Conservation (phyloP, 1,140 invertebrate genomes). For the Pseudomyrmex sp. region DNA sequence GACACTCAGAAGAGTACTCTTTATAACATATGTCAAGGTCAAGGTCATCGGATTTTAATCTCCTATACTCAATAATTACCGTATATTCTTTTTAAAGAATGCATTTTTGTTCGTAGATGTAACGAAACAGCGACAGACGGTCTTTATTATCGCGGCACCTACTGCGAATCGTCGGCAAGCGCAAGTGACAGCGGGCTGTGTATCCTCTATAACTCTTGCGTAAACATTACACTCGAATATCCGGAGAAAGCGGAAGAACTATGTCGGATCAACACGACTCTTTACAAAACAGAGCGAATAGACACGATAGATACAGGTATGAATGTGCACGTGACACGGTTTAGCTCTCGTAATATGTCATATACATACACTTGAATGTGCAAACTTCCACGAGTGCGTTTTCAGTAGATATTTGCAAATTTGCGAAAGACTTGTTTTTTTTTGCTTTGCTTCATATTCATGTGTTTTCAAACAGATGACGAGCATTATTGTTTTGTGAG, state of each 20-base stretch:
- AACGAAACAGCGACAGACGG: slow-evolving; percentile 70
- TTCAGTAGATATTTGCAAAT: not conserved
- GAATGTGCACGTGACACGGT: not conserved
- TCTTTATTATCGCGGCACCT: slow-evolving; percentile 72
- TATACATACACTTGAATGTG: not conserved
- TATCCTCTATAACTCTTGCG: slow-evolving; percentile 71
- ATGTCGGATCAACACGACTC: slow-evolving; percentile 64
- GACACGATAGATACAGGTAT: slow-evolving; percentile 63
- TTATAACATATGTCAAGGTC: too few species aligned
- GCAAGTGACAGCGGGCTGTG: slow-evolving; percentile 70
- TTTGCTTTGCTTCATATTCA: not conserved
- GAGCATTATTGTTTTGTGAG: slow-evolving; percentile 73
- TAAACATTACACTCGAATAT: slow-evolving; percentile 73
- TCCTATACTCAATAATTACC: not conserved
- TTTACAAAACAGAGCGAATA: slow-evolving; percentile 63
- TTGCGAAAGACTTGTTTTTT: not conserved
- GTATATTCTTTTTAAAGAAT: not conserved
- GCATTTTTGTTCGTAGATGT: slow-evolving; percentile 59
- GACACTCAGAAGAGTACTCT: too few species aligned
- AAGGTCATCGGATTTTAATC: too few species aligned
- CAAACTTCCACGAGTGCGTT: not conserved
- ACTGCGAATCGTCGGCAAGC: slow-evolving; percentile 75
- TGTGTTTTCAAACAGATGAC: slow-evolving; percentile 41
- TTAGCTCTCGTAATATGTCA: not conserved
- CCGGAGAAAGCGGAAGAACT: slow-evolving; percentile 56